Base-by-base conservation (phyloP, 2,113 vertebrate species). In the Charina bottae region DNA sequence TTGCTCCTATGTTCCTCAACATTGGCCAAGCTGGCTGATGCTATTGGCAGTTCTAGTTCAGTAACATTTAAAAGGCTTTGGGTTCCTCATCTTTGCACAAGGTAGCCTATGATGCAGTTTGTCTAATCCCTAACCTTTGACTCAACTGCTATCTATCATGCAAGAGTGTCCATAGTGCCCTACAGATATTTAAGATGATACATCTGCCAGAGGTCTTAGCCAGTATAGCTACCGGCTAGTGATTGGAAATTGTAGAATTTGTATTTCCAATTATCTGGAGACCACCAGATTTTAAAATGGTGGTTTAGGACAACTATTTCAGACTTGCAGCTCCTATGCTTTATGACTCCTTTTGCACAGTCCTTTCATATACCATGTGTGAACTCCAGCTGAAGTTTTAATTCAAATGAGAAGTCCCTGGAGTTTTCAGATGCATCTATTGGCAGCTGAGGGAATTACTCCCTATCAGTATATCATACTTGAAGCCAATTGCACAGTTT, bases 391-490 rank as follows among this genome's bases (percentile, higher is more conserved):
- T n/a, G 62, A 90, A 85, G 53, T 62, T 24, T 90, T 93, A 53
- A n/a, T 95, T 89, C 83, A 53, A 87, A 4, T 91, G 89, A 58
- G 2, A 49, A 72, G 90, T 55, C 92, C 59, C 87, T 83, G 87
- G 86, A 93, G 92, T 93, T 93, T 83, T 84, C 54, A 68, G 72
- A 88, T 1, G 1, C 87, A 91, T 89, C 83, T 94, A 59, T 60
- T 92, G 72, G 87, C 83, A 94, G 88, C 72, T 56, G 72, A 93
- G 91, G 92, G 96, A 94, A 96, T 93, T 92, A 92, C 94, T 92
- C 93, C 83, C 96, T 96, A 93, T 92, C 93, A 93, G 49, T 85
- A 56, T 78, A 94, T 88, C 28, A 0, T 54, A 93, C 94, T 93
- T 90, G 49, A 89, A 59, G 28, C 2, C 54, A 91, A 93, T 68